Evolutionary conservation across 2,113 vertebrate species (phyloP).

Genomic region (Peromyscus maniculatus): DNA sequence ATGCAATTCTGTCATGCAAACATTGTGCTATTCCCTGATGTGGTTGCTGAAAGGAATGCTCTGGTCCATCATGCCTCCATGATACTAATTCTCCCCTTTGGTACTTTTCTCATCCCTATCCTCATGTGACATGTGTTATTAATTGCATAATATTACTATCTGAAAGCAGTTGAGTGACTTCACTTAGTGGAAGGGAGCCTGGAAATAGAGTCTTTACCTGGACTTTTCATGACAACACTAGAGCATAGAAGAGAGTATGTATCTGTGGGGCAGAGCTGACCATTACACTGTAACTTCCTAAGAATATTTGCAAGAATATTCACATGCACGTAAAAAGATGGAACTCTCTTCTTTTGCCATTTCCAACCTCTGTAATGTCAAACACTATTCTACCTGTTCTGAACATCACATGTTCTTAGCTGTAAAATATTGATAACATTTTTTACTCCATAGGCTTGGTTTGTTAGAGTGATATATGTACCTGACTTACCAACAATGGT

Average conservation of each 20-base stretch:
- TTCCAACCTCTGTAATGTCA: background rate
- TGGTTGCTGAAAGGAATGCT: rapidly evolving
- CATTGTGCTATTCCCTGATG: too few relatives aligned
- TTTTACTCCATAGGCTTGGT: background rate
- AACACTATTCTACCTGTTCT: background rate
- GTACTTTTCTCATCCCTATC: background rate
- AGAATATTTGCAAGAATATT: background rate
- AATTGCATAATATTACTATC: background rate
- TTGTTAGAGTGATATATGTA: background rate
- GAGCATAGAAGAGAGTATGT: background rate
- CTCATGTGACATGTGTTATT: background rate
- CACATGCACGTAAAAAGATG: background rate
- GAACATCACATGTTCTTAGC: background rate
- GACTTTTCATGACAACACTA: background rate
- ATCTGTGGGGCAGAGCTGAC: background rate
- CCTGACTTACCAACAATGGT: background rate
- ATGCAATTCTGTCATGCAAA: background rate
- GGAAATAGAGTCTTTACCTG: background rate
- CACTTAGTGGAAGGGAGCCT: background rate
- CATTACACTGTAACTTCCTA: background rate
- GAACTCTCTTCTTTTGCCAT: background rate
- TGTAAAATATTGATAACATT: background rate
- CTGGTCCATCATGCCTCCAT: background rate
- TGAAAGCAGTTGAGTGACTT: background rate
- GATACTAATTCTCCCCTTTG: background rate